A percentile compares a stretch with the other conserved stretches of the same genome.
Conservation (phyloP, 2,113 vertebrate species). For the Nerophis ophidion region DNA sequence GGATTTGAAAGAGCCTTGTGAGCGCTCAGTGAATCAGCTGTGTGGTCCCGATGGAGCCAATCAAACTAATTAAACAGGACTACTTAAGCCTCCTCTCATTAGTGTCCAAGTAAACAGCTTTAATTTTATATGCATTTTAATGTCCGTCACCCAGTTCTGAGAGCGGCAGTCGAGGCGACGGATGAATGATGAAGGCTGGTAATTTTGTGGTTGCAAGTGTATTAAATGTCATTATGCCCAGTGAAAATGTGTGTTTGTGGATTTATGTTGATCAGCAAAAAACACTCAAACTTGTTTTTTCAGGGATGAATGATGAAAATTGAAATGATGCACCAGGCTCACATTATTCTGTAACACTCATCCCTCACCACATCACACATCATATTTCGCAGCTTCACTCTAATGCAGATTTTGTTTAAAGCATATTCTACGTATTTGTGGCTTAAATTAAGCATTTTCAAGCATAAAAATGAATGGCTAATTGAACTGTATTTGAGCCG, state of each 20-base stretch:
- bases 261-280: conserved; percentile 27
- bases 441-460: no score
- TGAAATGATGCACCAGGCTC: not conserved
- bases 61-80: conserved; percentile 71
- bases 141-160: conserved; percentile 76
- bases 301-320: not conserved
- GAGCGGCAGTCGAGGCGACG: conserved; percentile 29
- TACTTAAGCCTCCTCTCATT: conserved; percentile 77
- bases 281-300: conserved; percentile 4
- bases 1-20: conserved; percentile 49
- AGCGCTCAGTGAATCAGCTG: conserved; percentile 57
- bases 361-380: no score
- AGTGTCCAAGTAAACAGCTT: conserved; percentile 83
- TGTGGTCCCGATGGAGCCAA: conserved; percentile 58
- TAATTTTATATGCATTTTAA: conserved; percentile 89
- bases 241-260: conserved; percentile 40
- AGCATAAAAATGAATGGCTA: no score
- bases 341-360: not conserved
- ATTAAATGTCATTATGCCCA: conserved; percentile 35
- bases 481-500: no score
- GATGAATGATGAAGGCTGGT: conserved; percentile 36
- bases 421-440: no score
- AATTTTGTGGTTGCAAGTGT: conserved; percentile 36
- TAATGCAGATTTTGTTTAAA: no score
- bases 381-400: no score